Percentiles rank a stretch among this genome's conserved stretches.
Evolutionary conservation across 2,888 invertebrate genomes (phyloP).

Genomic region (Anarsia innoxiella): DNA sequence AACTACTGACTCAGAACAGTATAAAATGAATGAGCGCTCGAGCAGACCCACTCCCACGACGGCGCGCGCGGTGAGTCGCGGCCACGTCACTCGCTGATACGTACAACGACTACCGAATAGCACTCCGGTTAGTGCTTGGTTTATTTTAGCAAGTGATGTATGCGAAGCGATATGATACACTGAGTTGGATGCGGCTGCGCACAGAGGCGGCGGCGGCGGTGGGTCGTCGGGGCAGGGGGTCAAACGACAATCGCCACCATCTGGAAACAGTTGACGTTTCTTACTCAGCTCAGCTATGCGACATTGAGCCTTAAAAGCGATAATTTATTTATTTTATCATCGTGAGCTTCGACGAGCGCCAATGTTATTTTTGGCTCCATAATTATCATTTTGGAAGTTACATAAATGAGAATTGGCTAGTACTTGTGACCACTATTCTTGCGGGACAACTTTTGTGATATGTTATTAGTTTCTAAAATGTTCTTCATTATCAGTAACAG

Average conservation of each 20-base stretch:
- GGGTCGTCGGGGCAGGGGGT: too few relatives aligned
- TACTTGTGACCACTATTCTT: too few relatives aligned
- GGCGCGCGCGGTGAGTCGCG: too few relatives aligned
- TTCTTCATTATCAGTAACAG: too few relatives aligned
- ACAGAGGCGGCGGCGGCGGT: constrained; percentile 27
- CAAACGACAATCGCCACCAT: constrained; percentile 38
- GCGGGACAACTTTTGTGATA: too few relatives aligned
- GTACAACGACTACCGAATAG: constrained; percentile 31
- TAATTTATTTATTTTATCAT: neutral
- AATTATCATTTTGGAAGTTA: too few relatives aligned
- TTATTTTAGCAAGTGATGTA: constrained; percentile 37
- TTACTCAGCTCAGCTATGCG: neutral
- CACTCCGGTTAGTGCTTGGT: constrained; percentile 23
- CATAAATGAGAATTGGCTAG: too few relatives aligned
- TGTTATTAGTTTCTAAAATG: too few relatives aligned
- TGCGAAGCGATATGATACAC: constrained; percentile 12
- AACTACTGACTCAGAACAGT: constrained; percentile 33
- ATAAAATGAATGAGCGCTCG: constrained; percentile 11
- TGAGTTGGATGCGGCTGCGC: constrained; percentile 28
- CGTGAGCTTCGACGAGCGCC: too few relatives aligned
- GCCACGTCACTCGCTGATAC: constrained; percentile 22
- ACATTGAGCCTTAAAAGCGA: neutral
- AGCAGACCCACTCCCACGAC: constrained; percentile 23
- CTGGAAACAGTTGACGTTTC: constrained; percentile 27
- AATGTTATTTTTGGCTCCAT: too few relatives aligned